phyloP scores from a whole-genome alignment of 2,888 invertebrate genomes.

The Agrilus mali region DNA sequence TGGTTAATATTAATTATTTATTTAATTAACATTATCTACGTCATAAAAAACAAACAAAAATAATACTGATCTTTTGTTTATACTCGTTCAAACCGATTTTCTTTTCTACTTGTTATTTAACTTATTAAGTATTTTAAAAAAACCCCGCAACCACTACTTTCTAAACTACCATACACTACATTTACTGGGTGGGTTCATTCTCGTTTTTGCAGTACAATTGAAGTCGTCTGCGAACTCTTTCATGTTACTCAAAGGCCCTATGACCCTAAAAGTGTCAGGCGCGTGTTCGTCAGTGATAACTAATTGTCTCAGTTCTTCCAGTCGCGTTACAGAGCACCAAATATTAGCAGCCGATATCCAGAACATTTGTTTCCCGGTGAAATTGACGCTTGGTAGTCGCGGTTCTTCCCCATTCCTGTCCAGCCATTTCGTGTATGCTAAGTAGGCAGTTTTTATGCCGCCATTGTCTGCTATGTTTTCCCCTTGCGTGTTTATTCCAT shows the following conservation, averaged over 20 bases:
- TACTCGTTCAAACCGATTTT: neutral
- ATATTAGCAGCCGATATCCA: conserved; percentile 47
- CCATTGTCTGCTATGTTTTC: conserved; percentile 95
- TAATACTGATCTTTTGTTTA: conserved; percentile 3
- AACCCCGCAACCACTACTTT: neutral
- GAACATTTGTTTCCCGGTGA: conserved; percentile 38
- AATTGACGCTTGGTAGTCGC: conserved; percentile 26
- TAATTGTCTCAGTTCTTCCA: conserved; percentile 28
- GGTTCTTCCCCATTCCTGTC: conserved; percentile 26
- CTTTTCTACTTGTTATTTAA: neutral
- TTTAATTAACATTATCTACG: no score
- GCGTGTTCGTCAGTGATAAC: conserved; percentile 33
- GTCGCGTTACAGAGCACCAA: conserved; percentile 41
- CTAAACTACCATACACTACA: conserved; percentile 47
- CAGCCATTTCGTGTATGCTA: conserved; percentile 29
- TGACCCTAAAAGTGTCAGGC: conserved; percentile 42
- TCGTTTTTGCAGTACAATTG: conserved; percentile 41
- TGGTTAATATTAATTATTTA: no score
- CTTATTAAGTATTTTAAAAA: neutral
- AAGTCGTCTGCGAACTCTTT: conserved; percentile 49
- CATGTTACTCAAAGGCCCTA: conserved; percentile 46
- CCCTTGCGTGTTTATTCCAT: conserved; percentile 84
- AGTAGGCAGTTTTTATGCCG: conserved; percentile 78
- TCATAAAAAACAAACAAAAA: conserved; percentile 2
- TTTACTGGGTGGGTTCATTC: conserved; percentile 49